Evolutionary conservation across 1,140 invertebrate species (phyloP).

Genomic region (Ylistrum balloti): DNA sequence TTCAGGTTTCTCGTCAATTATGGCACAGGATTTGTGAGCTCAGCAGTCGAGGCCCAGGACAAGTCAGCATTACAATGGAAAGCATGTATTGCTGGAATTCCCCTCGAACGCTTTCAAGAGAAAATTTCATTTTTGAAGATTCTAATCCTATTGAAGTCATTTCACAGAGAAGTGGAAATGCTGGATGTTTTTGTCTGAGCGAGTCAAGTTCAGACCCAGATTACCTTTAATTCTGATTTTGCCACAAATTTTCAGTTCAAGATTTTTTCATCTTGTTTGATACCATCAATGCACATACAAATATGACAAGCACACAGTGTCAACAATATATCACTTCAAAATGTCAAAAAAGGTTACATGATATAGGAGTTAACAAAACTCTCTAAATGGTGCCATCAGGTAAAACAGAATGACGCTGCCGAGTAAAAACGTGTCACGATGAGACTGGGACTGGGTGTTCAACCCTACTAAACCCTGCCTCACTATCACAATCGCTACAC

Average conservation of each 20-base stretch:
- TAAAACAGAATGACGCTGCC: no score
- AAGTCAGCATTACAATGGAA: not conserved
- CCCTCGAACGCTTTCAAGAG: not conserved
- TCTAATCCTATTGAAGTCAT: conserved; percentile 14
- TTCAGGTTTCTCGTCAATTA: conserved; percentile 10
- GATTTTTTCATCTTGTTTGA: not conserved
- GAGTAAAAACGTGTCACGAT: no score
- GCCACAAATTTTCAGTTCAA: not conserved
- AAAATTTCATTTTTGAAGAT: conserved; percentile 40
- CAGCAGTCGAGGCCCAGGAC: not conserved
- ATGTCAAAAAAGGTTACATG: no score
- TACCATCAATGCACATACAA: not conserved
- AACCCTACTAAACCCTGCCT: not conserved
- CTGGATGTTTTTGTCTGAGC: not conserved
- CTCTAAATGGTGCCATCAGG: no score
- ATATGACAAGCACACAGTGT: no score
- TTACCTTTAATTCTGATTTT: not conserved
- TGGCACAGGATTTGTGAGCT: conserved; percentile 1
- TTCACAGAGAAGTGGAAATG: not conserved
- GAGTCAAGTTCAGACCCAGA: not conserved
- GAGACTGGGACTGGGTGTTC: not conserved
- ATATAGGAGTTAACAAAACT: no score
- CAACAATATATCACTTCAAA: not conserved
- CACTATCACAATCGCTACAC: not conserved
- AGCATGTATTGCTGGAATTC: conserved; percentile 1